Evolutionary conservation across 92 coral and sea anemone species (phyloP), one percentile per base, ranked within the genome.

Genomic region (Porites rus): DNA sequence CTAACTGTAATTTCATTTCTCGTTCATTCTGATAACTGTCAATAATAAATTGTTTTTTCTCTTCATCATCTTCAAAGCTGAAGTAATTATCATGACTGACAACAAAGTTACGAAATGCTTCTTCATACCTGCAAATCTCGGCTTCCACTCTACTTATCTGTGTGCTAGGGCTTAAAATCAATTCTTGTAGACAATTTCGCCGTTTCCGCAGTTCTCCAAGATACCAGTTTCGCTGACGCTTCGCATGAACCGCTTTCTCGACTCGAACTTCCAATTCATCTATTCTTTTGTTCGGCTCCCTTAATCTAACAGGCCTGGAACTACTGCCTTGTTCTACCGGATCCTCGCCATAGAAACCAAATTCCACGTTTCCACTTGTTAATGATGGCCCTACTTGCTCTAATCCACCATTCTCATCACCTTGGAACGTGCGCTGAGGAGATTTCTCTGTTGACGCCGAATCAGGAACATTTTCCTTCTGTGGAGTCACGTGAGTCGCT

Each of bases 71-170:
- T 83, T 87, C 94, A 75, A 70, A 81, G 78, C 54, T 63, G 85
- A 93, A 81, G 54, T 89, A 91, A 73, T 71, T 85, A 58, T 93
- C 94, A 82, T 93, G 96, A 18, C 85, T 80, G 38, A 77, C 89
- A 80, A 87, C 87, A 79, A 90, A 86, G 50, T 90, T 90, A 68
- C 72, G 84, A 68, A 90, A 90, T 66, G 88, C 84, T 59, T 79
- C 87, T 73, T 86, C 78, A 58, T 83, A 78, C 63, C 69, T 83
- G 58, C 20, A 62, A 12, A 75, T 63, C 10, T 50, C 19, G 14
- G 10, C 51, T 43, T 87, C 86, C 51, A 79, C 88, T 20, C 73
- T 77, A 21, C 56, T 61, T 43, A 66, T 56, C 52, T 85, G 38
- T 7, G 51, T 81, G 11, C 82, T 78, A 53, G 82, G 74, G 24